phyloP scores from a whole-genome alignment of 2,113 vertebrate species.

The Anthoscopus minutus region DNA sequence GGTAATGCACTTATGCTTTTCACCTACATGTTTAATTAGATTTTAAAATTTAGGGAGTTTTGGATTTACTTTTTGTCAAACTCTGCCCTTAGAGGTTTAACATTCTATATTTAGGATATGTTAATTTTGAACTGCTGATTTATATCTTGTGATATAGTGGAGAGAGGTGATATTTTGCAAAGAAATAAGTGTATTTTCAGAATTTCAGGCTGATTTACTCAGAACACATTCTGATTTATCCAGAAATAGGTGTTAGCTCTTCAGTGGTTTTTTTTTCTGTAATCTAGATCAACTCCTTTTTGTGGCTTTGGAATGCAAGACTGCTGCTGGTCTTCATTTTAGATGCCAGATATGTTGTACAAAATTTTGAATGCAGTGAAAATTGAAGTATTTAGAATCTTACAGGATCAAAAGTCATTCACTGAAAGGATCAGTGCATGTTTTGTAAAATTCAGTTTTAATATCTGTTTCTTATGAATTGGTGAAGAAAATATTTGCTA shows the following conservation, averaged over 20 bases:
- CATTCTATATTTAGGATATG: neutral
- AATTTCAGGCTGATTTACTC: neutral
- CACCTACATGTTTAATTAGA: neutral
- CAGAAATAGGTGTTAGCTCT: fast-evolving
- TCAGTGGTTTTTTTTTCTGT: neutral
- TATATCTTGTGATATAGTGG: neutral
- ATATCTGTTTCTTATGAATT: neutral
- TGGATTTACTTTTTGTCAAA: neutral
- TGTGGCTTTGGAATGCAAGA: neutral
- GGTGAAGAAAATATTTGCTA: neutral
- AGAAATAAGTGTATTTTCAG: neutral
- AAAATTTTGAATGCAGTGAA: neutral
- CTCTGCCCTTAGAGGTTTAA: neutral
- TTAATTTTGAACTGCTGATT: neutral
- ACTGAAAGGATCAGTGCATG: neutral
- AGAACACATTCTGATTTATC: neutral
- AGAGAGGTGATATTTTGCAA: neutral
- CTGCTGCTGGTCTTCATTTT: neutral
- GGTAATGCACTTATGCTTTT: neutral
- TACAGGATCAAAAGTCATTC: neutral
- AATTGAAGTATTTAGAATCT: neutral
- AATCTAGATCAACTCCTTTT: neutral
- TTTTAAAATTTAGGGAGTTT: neutral
- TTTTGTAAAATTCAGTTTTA: neutral
- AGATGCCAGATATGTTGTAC: neutral